Evolutionary conservation across 2,113 vertebrate genomes (phyloP), one percentile per base, ranked within the genome.

Genomic region (Hirundichthys speculiger): DNA sequence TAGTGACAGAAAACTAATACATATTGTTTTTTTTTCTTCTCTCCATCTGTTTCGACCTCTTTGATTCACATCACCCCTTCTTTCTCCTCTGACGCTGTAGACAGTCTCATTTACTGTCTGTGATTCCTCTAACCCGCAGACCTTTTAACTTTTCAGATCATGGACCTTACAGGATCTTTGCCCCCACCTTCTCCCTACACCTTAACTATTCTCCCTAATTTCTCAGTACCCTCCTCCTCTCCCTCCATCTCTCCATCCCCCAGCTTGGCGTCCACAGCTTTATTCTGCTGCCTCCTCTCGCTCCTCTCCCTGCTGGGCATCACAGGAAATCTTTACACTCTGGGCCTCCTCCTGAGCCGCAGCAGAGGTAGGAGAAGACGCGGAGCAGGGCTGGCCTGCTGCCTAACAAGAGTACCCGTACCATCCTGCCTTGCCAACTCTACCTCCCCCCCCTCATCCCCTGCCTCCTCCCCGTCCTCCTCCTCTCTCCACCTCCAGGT

Each of bases 241-340:
- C 90, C 92, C 10, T 83, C 90, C 40, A 39, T 83, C 64, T 92
- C 90, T 73, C 89, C 88, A 2, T 92, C 92, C 24, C 91, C 91
- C 12, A 93, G 93, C 63, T 49, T 88, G 51, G 90, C 87, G 0
- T 93, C 92, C 68, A 94, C 94, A 0, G 92, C 90, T 43, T 89
- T 94, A 18, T 92, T 95, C 76, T 94, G 93, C 80, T 91, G 89
- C 39, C 71, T 93, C 16, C 90, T 95, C 38, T 94, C 94, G 4
- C 90, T 95, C 43, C 91, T 95, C 78, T 93, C 93, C 40, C 69
- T 94, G 63, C 74, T 91, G 43, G 94, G 93, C 19, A 93, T 94
- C 74, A 86, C 86, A 8, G 94, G 94, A 13, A 95, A 95, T 84
- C 84, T 94, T n/a, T 95, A 95, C 78, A 93, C 93, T 38, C 52